Evolutionary conservation across 2,888 invertebrate species (phyloP).

Genomic region (Microctonus brassicae): DNA sequence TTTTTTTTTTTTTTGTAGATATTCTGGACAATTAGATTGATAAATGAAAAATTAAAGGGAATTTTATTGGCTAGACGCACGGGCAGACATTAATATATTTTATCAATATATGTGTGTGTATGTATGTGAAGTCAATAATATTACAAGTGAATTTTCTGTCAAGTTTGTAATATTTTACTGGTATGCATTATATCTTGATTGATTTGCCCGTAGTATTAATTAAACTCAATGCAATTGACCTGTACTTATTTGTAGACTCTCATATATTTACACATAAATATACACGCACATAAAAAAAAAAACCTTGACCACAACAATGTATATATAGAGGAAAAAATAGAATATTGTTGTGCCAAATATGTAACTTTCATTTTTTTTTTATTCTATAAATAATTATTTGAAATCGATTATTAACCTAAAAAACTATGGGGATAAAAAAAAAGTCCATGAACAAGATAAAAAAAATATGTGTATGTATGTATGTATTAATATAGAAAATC

Average conservation of each 20-base stretch:
- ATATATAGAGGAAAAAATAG: neutral
- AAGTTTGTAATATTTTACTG: no score
- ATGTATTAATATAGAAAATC: no score
- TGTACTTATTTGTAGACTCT: neutral
- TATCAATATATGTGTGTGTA: neutral
- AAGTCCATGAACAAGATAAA: neutral
- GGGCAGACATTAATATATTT: neutral
- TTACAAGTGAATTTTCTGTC: neutral
- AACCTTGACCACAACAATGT: conserved; percentile 30
- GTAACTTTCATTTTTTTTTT: neutral
- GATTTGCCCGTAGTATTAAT: conserved; percentile 40
- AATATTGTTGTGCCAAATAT: neutral
- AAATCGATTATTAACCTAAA: neutral
- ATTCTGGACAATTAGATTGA: no score
- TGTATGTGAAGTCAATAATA: neutral
- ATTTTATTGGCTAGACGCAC: neutral
- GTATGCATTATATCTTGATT: conserved; percentile 29
- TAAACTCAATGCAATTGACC: conserved; percentile 28
- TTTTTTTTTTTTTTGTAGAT: no score
- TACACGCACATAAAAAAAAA: no score
- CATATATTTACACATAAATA: no score
- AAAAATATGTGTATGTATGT: neutral
- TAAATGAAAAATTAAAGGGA: neutral
- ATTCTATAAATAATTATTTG: conserved; percentile 1
- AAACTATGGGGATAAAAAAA: neutral